A percentile compares a stretch with the other conserved stretches of the same genome.
phyloP scores from a whole-genome alignment of 2,113 vertebrate genomes.

The Emberiza fucata region DNA sequence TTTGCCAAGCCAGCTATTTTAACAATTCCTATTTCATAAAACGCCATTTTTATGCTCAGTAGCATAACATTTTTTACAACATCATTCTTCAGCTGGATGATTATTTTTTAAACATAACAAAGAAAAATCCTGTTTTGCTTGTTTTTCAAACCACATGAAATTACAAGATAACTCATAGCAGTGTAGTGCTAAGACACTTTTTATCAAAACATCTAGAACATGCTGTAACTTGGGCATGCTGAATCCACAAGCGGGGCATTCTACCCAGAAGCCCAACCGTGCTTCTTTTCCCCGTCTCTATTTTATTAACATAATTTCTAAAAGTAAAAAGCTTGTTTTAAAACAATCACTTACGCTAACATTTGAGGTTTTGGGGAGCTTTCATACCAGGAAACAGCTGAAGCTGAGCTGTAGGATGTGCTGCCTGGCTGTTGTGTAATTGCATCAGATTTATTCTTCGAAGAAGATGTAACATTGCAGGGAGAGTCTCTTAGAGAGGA shows the following conservation, averaged over 20 bases:
- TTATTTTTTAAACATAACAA: neutral
- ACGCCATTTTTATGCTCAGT: neutral
- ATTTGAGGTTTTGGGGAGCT: constrained; percentile 86
- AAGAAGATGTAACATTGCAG: constrained; percentile 68
- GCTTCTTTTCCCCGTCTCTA: neutral
- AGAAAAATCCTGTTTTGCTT: neutral
- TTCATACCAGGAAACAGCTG: constrained; percentile 86
- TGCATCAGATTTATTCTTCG: constrained; percentile 73
- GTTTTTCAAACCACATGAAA: neutral
- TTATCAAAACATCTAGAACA: neutral
- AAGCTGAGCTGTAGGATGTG: constrained; percentile 55
- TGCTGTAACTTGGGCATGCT: neutral
- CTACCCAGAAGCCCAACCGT: neutral
- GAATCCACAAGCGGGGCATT: neutral
- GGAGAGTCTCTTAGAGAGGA: constrained; percentile 77
- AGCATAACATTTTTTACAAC: neutral
- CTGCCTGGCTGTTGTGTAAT: constrained; percentile 77
- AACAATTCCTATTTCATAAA: neutral
- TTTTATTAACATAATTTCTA: neutral
- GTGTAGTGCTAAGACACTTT: neutral
- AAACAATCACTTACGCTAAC: constrained; percentile 85
- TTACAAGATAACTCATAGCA: neutral
- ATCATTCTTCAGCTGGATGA: neutral
- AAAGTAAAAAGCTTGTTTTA: neutral
- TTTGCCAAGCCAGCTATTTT: neutral